Percentiles rank a stretch among this genome's conserved stretches.
Evolutionary conservation across 2,888 invertebrate species (phyloP).

Genomic region (Strigamia transsilvanica): DNA sequence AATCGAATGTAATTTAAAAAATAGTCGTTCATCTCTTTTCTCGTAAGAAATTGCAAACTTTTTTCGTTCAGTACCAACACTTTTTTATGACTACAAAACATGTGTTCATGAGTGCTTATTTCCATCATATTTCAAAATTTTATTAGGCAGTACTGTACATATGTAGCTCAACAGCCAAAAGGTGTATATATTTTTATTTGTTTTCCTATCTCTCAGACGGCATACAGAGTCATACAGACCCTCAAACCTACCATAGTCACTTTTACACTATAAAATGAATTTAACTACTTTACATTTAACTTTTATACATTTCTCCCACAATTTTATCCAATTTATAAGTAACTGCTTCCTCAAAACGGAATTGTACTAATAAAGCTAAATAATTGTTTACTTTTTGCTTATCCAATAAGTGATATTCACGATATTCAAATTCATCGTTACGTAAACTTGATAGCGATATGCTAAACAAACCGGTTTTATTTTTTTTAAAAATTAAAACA

Average conservation of each 20-base stretch:
- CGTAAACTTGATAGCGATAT: no score
- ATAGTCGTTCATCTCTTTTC: slow-evolving; percentile 11
- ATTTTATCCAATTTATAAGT: not conserved
- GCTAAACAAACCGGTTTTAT: no score
- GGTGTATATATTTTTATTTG: slow-evolving; percentile 37
- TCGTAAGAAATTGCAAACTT: slow-evolving; percentile 31
- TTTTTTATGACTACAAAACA: slow-evolving; percentile 36
- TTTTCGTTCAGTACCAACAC: not conserved
- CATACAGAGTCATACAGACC: not conserved
- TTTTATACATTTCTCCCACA: not conserved
- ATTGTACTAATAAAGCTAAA: no score
- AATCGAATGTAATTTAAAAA: slow-evolving; percentile 16
- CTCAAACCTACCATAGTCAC: not conserved
- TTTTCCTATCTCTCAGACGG: slow-evolving; percentile 9
- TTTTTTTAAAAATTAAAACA: no score
- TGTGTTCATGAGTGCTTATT: slow-evolving; percentile 40
- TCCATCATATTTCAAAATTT: slow-evolving; percentile 33
- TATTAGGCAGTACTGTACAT: not conserved
- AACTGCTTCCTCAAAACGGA: not conserved
- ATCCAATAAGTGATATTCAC: no score
- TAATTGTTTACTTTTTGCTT: no score
- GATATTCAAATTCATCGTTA: no score
- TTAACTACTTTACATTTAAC: not conserved
- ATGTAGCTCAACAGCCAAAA: slow-evolving; percentile 3
- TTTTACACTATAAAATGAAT: not conserved